Base-by-base conservation (phyloP, 2,888 invertebrate genomes). In the Apotomis turbidana region DNA sequence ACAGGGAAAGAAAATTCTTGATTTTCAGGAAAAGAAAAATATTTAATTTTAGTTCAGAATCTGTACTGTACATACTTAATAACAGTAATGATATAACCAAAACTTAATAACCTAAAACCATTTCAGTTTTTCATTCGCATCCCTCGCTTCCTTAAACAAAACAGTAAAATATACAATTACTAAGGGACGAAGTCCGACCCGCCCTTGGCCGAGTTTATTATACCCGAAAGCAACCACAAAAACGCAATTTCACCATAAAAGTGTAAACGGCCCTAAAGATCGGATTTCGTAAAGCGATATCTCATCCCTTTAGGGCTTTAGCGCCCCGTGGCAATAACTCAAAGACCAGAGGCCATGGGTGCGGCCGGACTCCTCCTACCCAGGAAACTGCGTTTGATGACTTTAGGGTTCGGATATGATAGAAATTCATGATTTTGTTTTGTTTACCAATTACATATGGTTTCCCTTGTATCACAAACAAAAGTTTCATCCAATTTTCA, bases 281-380 rank as follows among this genome's bases (percentile, higher is more conserved):
- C 71, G 71, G 71, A 68, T 72, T 72, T 68, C 62, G 68, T 72
- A 62, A 72, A 72, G 46, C 68, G 72, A 72, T 72, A 72, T 72
- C 72, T 68, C 68, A 68, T 72, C 68, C 72, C 68, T 72, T 72
- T 72, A 72, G 72, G 72, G 72, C 36, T 68, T 51, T 58, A 62
- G 63, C 44, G 57, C 59, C 63, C 68, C 68, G 41, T 68, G 44
- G 68, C 68, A 58, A 63, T 72, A 72, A 68, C 63, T 72, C 72
- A 72, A 68, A 64, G 38, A 38, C 62, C 70, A 58, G 59, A 49
- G 52, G 67, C 66, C 27, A 27, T 27, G 27, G 27, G 27, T 41
- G 52, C 41, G 60, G 49, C 55, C 49, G 62, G 27, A 49, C 54
- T 52, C 49, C 55, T 61, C 49, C 55, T 15, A 38, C 9, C 57